phyloP scores from a whole-genome alignment of 2,888 invertebrate genomes.

The Hydrotaea cyrtoneurina region DNA sequence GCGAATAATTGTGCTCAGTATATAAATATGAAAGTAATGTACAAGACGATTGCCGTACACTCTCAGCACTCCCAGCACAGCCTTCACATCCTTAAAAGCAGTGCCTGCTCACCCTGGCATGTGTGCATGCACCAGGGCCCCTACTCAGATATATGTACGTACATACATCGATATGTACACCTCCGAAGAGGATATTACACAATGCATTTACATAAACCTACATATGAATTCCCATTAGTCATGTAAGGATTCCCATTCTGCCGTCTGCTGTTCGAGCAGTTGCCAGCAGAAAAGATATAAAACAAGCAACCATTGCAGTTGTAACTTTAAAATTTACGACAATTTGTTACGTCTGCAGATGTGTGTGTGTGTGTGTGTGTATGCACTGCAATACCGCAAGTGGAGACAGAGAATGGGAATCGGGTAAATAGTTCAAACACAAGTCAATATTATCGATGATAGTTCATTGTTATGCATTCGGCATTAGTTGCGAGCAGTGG shows the following conservation, averaged over 20 bases:
- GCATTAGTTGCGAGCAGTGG: not conserved
- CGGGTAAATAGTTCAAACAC: slow-evolving; percentile 53
- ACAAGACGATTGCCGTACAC: no score
- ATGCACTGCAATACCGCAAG: not conserved
- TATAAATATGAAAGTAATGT: not conserved
- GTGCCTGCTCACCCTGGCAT: not conserved
- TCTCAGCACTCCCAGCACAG: not conserved
- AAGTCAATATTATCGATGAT: slow-evolving; percentile 58
- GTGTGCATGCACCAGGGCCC: not conserved
- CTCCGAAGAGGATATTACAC: not conserved
- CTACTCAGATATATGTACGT: not conserved
- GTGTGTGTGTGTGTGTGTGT: not conserved
- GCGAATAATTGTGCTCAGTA: no score
- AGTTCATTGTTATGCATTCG: slow-evolving; percentile 43
- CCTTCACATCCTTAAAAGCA: not conserved
- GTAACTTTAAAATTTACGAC: slow-evolving; percentile 4
- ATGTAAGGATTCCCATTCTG: not conserved
- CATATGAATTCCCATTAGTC: not conserved
- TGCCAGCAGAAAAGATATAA: not conserved
- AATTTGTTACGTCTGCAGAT: not conserved
- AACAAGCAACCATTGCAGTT: not conserved
- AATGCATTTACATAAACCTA: slow-evolving; percentile 4
- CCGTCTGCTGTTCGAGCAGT: not conserved
- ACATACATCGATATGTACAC: not conserved
- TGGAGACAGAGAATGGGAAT: slow-evolving; percentile 21